Percentiles rank a stretch among this genome's conserved stretches.
phyloP scores from a whole-genome alignment of 2,888 invertebrate species.

The Zaprionus lineosus region DNA sequence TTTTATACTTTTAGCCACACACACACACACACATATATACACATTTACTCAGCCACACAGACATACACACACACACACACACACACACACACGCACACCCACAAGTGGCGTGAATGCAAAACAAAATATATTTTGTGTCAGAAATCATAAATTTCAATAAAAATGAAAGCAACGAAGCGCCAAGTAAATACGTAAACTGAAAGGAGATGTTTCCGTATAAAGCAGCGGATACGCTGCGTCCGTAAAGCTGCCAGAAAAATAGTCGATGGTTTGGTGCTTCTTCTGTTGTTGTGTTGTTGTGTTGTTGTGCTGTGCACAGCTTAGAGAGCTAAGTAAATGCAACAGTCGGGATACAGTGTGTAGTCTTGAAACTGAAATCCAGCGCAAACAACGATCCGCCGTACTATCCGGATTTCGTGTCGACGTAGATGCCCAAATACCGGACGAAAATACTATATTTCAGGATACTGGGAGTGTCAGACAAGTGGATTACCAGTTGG shows the following conservation, averaged over 20 bases:
- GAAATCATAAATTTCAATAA: slow-evolving; percentile 76
- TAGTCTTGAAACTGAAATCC: slow-evolving; percentile 2
- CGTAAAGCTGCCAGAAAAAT: background rate
- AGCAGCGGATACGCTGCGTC: background rate
- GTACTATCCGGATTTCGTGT: too few species aligned
- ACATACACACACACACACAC: slow-evolving; percentile 14
- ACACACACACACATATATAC: slow-evolving; percentile 4
- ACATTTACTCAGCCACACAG: background rate
- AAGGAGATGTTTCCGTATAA: background rate
- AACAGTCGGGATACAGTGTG: slow-evolving; percentile 39
- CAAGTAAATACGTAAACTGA: slow-evolving; percentile 59
- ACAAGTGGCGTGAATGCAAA: slow-evolving; percentile 53
- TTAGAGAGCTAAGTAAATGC: slow-evolving; percentile 55
- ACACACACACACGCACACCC: slow-evolving; percentile 3
- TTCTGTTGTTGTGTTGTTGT: too few species aligned
- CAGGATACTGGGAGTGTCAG: too few species aligned
- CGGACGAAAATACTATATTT: too few species aligned
- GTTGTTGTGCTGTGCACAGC: too few species aligned
- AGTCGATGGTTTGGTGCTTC: too few species aligned
- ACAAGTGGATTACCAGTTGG: too few species aligned
- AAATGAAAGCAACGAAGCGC: slow-evolving; percentile 59
- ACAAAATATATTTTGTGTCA: slow-evolving; percentile 71
- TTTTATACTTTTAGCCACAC: slow-evolving; percentile 64
- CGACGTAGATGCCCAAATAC: too few species aligned
- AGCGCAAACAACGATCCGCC: too few species aligned